These are phyloP conservation scores for Drosophila mimica DNA, from an alignment of 2,888 invertebrate species.

Conservation along the genomic window DNA sequence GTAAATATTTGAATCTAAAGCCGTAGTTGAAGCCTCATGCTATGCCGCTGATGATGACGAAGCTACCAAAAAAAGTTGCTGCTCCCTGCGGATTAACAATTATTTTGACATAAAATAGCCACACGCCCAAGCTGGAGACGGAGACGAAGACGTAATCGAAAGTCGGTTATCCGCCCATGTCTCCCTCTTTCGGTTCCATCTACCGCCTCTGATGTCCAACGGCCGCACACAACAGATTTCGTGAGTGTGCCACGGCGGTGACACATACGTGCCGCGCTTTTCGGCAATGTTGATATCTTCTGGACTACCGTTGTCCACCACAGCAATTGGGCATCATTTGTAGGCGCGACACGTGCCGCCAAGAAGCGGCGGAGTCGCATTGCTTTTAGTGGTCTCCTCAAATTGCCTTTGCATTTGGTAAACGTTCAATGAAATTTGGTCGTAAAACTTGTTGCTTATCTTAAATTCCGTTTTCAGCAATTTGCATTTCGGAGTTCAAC, in stretches of 20 bases:
- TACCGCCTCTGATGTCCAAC: constrained; percentile 30
- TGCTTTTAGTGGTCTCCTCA: constrained; percentile 29
- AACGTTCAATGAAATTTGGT: constrained; percentile 72
- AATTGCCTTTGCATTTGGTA: constrained; percentile 60
- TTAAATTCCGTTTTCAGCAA: constrained; percentile 50
- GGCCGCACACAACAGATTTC: constrained; percentile 56
- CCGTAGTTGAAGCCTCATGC: constrained; percentile 22
- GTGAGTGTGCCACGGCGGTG: constrained; percentile 63
- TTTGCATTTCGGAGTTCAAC: constrained; percentile 73
- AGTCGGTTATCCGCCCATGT: constrained; percentile 24
- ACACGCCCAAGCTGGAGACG: constrained; percentile 40
- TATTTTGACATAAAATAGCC: constrained; percentile 78
- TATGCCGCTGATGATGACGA: constrained; percentile 49
- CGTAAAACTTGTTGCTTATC: constrained; percentile 70
- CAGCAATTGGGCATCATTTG: constrained; percentile 58
- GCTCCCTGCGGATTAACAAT: constrained; percentile 72
- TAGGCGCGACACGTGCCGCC: constrained; percentile 62
- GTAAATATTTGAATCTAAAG: constrained; percentile 74
- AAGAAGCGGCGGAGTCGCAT: constrained; percentile 1
- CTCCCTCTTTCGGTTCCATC: constrained; percentile 5
- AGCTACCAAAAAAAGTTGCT: constrained; percentile 44
- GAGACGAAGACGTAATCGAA: constrained; percentile 18
- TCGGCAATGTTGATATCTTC: constrained; percentile 53
- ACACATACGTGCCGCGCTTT: constrained; percentile 63
- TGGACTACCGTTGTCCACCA: constrained; percentile 69